These are phyloP conservation scores for Cochlearius cochlearius DNA, from an alignment of 2,113 vertebrate species.

Conservation along the genomic window DNA sequence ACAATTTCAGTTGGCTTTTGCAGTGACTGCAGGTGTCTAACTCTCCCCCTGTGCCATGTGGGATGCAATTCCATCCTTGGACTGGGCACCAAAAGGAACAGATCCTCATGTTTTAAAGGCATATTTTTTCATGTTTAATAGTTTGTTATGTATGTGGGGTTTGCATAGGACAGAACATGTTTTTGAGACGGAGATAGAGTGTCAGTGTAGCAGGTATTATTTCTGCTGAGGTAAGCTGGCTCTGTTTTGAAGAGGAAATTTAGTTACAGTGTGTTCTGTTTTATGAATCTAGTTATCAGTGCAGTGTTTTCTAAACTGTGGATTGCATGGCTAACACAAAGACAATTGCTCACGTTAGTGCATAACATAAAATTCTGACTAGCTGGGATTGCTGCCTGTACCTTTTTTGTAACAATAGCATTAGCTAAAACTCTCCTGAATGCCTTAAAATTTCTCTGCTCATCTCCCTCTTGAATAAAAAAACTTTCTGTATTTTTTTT, in stretches of 20 bases:
- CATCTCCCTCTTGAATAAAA: background rate
- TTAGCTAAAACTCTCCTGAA: background rate
- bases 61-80: fast-evolving
- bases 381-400: background rate
- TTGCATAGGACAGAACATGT: background rate
- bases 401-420: background rate
- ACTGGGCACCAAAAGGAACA: background rate
- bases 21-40: background rate
- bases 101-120: background rate
- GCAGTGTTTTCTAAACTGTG: background rate
- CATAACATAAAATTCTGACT: background rate
- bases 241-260: background rate
- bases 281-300: background rate
- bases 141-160: background rate
- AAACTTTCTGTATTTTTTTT: background rate
- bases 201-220: background rate
- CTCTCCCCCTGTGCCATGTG: background rate
- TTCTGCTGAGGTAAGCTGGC: background rate
- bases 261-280: background rate
- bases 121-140: background rate
- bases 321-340: background rate
- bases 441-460: background rate
- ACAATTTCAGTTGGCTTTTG: background rate
- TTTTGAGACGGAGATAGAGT: background rate
- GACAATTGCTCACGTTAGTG: background rate